Evolutionary conservation across 2,888 invertebrate genomes (phyloP).

Genomic region (Gastrophysa polygoni): DNA sequence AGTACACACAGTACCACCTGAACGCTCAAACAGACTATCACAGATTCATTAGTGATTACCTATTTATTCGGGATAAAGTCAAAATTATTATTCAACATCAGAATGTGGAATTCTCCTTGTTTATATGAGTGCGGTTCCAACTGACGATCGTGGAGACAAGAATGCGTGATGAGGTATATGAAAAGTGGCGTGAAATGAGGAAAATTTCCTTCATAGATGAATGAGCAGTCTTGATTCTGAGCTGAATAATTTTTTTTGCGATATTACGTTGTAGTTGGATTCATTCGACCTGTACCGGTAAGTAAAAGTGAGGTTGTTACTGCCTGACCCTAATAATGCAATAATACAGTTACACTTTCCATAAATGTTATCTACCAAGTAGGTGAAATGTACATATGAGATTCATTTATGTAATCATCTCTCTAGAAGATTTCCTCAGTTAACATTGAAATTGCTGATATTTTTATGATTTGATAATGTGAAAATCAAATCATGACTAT

Average conservation of each 20-base stretch:
- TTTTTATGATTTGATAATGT: no score
- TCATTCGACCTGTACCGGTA: conserved; percentile 25
- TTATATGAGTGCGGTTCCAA: conserved; percentile 1
- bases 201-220: neutral
- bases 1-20: conserved; percentile 33
- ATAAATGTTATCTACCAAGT: conserved; percentile 19
- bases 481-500: no score
- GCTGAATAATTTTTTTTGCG: conserved; percentile 10
- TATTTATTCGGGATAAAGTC: conserved; percentile 15
- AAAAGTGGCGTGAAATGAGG: neutral
- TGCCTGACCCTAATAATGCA: conserved; percentile 30
- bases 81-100: conserved; percentile 14
- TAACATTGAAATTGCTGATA: no score
- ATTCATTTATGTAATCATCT: neutral
- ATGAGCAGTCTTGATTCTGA: neutral
- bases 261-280: conserved; percentile 18
- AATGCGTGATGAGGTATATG: neutral
- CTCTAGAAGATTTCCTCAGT: no score
- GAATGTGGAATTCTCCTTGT: neutral
- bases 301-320: conserved; percentile 34
- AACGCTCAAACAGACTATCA: conserved; percentile 26
- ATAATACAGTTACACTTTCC: conserved; percentile 30
- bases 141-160: neutral
- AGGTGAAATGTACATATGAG: neutral
- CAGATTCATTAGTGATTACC: conserved; percentile 19